Evolutionary conservation across 2,888 invertebrate species (phyloP).

Genomic region (Oeneis ivallda): DNA sequence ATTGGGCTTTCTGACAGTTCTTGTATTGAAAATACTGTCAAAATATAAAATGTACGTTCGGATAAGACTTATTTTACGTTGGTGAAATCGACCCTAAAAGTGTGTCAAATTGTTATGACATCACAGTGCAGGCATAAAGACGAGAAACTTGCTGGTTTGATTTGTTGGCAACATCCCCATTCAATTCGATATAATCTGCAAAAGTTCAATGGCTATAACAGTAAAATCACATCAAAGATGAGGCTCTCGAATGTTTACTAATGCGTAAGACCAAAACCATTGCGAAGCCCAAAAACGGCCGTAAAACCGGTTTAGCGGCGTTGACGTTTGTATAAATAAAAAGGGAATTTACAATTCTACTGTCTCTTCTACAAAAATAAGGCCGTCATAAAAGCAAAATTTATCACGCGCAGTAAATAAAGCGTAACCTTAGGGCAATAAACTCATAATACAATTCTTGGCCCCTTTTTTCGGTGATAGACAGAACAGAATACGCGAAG

Average conservation of each 20-base stretch:
- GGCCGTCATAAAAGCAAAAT: constrained; percentile 61
- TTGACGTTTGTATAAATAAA: constrained; percentile 55
- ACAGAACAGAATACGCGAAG: too few relatives aligned
- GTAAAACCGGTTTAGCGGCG: constrained; percentile 69
- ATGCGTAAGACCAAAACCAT: background rate
- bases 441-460: background rate
- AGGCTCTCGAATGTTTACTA: background rate
- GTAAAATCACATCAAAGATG: background rate
- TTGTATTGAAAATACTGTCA: too few relatives aligned
- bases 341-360: constrained; percentile 57
- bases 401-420: constrained; percentile 6
- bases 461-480: too few relatives aligned
- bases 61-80: too few relatives aligned
- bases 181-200: background rate
- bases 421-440: constrained; percentile 2
- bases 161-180: too few relatives aligned
- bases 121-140: too few relatives aligned
- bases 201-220: too few relatives aligned
- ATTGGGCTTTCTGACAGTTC: too few relatives aligned
- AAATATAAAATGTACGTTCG: too few relatives aligned
- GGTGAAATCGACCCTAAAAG: too few relatives aligned
- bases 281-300: constrained; percentile 44
- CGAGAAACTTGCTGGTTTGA: too few relatives aligned
- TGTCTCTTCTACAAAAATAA: constrained; percentile 66
- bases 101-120: too few relatives aligned